phyloP scores from a whole-genome alignment of 2,113 vertebrate species.

The Zapornia atra region DNA sequence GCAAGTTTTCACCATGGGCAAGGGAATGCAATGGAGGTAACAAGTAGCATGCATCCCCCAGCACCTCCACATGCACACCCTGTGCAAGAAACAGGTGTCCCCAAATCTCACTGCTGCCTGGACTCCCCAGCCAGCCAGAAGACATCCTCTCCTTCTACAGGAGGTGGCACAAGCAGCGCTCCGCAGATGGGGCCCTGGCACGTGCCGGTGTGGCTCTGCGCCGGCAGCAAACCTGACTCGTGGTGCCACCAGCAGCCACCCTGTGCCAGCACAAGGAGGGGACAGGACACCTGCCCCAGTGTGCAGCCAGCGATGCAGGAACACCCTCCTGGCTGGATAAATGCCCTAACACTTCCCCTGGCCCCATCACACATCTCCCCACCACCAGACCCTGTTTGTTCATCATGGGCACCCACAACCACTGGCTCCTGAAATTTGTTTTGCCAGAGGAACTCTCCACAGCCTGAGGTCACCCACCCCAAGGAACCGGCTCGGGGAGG shows the following conservation, averaged over 20 bases:
- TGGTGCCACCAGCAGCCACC: not conserved
- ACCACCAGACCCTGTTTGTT: not conserved
- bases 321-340: not conserved
- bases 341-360: not conserved
- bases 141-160: not conserved
- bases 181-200: not conserved
- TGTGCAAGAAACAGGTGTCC: not conserved
- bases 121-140: not conserved
- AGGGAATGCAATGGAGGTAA: not conserved
- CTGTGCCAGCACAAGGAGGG: not conserved
- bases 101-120: not conserved
- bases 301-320: not conserved
- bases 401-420: rapidly evolving
- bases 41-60: not conserved
- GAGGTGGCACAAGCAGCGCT: rapidly evolving
- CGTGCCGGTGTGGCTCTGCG: rapidly evolving
- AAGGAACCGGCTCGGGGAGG: not conserved
- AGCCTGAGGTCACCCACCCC: not conserved
- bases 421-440: not conserved
- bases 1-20: not conserved
- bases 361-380: not conserved
- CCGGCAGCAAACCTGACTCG: not conserved
- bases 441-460: not conserved
- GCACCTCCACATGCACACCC: not conserved
- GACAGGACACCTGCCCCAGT: not conserved